Evolutionary conservation across 2,797 vertebrate species (phyloP).

Genomic region (Danio choprae): DNA sequence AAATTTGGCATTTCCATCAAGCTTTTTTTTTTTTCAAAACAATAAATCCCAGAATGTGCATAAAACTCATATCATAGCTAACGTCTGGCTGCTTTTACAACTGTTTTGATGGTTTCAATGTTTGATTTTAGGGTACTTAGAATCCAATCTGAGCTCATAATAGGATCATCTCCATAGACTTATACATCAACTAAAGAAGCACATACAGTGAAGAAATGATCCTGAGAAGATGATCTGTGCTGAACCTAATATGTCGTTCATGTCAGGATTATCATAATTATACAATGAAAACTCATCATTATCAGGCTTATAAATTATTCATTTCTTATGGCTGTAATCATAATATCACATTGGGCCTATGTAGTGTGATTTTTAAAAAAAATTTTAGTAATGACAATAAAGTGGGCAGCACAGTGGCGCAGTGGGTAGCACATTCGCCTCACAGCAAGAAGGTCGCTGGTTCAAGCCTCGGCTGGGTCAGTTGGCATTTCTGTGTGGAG

Average conservation of each 20-base stretch:
- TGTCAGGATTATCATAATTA: slow-evolving; percentile 10
- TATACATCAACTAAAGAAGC: neutral
- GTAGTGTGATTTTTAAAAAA: neutral
- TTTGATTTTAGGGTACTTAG: neutral
- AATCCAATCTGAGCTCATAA: neutral
- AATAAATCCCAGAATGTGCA: too few species aligned
- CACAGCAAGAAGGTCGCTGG: too few species aligned
- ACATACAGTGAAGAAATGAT: neutral
- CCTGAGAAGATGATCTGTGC: neutral
- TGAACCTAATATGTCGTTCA: neutral
- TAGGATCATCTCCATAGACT: neutral
- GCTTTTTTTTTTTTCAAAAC: too few species aligned
- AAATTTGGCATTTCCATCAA: too few species aligned
- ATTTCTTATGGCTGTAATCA: neutral
- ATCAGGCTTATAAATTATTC: neutral
- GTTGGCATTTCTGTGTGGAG: too few species aligned
- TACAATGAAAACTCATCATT: neutral
- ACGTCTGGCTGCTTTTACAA: slow-evolving; percentile 3
- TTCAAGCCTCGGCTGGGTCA: too few species aligned
- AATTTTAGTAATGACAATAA: too few species aligned
- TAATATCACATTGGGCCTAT: neutral
- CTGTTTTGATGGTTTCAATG: too few species aligned
- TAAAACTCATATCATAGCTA: too few species aligned
- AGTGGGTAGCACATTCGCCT: too few species aligned
- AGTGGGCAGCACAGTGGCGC: too few species aligned